phyloP scores from a whole-genome alignment of 2,797 vertebrate species.

The Pseudopleuronectes americanus region DNA sequence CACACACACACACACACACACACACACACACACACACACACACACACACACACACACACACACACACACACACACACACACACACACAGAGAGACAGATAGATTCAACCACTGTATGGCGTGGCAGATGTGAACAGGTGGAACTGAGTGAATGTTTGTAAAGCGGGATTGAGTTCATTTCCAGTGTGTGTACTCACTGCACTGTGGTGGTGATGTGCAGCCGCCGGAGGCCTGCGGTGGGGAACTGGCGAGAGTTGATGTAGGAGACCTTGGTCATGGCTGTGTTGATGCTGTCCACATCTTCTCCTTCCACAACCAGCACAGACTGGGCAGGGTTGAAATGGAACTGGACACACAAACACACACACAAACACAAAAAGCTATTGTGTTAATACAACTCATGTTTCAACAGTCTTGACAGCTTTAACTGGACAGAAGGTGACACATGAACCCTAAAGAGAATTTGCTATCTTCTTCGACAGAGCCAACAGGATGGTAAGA shows the following conservation, averaged over 20 bases:
- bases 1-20: too few relatives aligned
- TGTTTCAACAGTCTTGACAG: neutral
- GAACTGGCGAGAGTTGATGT: conserved; percentile 98
- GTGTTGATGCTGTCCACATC: conserved; percentile 93
- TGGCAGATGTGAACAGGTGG: too few relatives aligned
- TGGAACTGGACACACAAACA: conserved; percentile 87
- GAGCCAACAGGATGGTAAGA: neutral
- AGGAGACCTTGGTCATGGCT: conserved; percentile 94
- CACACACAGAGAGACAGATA: too few relatives aligned
- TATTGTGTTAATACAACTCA: neutral
- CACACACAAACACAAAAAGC: neutral
- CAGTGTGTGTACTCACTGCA: conserved; percentile 88
- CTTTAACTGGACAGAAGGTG: neutral
- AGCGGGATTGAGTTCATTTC: too few relatives aligned
- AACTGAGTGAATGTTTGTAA: too few relatives aligned
- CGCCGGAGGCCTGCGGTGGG: conserved; percentile 90
- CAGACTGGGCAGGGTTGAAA: conserved; percentile 97
- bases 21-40: too few relatives aligned
- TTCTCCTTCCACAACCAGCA: conserved; percentile 95
- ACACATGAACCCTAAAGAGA: neutral
- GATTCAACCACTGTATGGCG: too few relatives aligned
- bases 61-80: too few relatives aligned
- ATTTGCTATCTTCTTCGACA: neutral
- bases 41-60: too few relatives aligned
- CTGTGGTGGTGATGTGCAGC: conserved; percentile 90